Percentiles rank a stretch among this genome's conserved stretches.
Conservation (phyloP, 2,888 invertebrate genomes). For the Leptinotarsa haldemani region DNA sequence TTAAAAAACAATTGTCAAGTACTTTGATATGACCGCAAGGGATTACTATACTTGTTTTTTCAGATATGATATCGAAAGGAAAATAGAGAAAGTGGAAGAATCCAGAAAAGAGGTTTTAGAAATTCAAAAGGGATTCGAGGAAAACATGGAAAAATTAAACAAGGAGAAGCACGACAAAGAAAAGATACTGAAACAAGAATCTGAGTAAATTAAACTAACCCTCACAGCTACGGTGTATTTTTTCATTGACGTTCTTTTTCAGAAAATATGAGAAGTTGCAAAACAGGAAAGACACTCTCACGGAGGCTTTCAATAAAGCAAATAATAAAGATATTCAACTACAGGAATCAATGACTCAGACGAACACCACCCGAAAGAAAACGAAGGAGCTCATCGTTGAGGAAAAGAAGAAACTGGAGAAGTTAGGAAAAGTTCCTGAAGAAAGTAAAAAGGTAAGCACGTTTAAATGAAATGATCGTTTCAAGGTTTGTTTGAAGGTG, state of each 20-base stretch:
- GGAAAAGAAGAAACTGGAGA: conserved; percentile 76
- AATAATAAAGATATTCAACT: conserved; percentile 76
- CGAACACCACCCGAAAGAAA: conserved; percentile 81
- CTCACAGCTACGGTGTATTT: not conserved
- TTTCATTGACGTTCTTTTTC: conserved; percentile 13
- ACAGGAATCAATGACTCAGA: conserved; percentile 75
- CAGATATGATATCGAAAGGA: conserved; percentile 71
- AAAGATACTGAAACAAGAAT: conserved; percentile 48
- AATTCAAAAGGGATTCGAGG: conserved; percentile 73
- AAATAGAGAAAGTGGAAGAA: conserved; percentile 67
- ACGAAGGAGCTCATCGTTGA: conserved; percentile 75
- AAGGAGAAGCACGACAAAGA: conserved; percentile 68
- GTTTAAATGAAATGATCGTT: not conserved
- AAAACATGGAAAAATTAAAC: conserved; percentile 67
- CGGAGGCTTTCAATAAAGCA: conserved; percentile 72
- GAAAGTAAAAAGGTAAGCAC: conserved; percentile 74
- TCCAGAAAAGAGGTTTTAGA: conserved; percentile 72
- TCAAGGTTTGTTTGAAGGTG: no score
- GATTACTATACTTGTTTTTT: conserved; percentile 11
- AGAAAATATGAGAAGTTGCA: conserved; percentile 66
- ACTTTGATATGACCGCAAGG: not conserved
- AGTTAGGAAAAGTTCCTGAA: conserved; percentile 75
- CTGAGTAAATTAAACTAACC: conserved; percentile 49
- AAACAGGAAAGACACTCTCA: conserved; percentile 54
- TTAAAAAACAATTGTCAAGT: no score